phyloP scores from a whole-genome alignment of 37 sponge, comb jelly and placozoan genomes.

The Amphimedon queenslandica region DNA sequence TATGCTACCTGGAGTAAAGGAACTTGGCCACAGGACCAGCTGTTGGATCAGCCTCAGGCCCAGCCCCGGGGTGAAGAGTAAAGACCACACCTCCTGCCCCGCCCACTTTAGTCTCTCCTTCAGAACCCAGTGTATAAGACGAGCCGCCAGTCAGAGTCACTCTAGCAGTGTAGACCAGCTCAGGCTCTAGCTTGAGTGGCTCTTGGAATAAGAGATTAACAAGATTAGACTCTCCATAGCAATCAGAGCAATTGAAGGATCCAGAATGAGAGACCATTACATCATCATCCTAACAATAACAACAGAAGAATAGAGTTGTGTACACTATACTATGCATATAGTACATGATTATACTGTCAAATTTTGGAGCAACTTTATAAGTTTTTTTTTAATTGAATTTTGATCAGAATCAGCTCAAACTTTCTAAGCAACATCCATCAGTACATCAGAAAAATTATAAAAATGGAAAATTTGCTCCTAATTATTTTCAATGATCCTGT shows the following conservation, averaged over 20 bases:
- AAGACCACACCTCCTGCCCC: slow-evolving; percentile 55
- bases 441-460: too few species aligned
- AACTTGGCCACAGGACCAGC: slow-evolving; percentile 48
- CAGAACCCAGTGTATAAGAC: slow-evolving; percentile 42
- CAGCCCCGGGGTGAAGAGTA: slow-evolving; percentile 42
- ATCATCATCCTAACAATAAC: background rate
- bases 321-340: too few species aligned
- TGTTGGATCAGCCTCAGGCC: slow-evolving; percentile 29
- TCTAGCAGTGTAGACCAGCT: slow-evolving; percentile 42
- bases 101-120: slow-evolving; percentile 30
- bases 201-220: slow-evolving; percentile 39
- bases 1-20: slow-evolving; percentile 50
- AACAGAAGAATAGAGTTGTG: too few species aligned
- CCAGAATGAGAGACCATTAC: background rate
- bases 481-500: too few species aligned
- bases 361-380: too few species aligned
- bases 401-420: too few species aligned
- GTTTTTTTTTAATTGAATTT: too few species aligned
- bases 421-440: too few species aligned
- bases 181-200: slow-evolving; percentile 48
- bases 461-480: too few species aligned
- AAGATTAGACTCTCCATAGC: background rate
- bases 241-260: background rate
- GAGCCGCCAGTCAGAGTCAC: slow-evolving; percentile 54
- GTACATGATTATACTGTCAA: too few species aligned